A percentile compares a stretch with the other conserved stretches of the same genome.
These are phyloP conservation scores for Phataginus tricuspis DNA, from an alignment of 2,797 vertebrate species.

Conservation along the genomic window DNA sequence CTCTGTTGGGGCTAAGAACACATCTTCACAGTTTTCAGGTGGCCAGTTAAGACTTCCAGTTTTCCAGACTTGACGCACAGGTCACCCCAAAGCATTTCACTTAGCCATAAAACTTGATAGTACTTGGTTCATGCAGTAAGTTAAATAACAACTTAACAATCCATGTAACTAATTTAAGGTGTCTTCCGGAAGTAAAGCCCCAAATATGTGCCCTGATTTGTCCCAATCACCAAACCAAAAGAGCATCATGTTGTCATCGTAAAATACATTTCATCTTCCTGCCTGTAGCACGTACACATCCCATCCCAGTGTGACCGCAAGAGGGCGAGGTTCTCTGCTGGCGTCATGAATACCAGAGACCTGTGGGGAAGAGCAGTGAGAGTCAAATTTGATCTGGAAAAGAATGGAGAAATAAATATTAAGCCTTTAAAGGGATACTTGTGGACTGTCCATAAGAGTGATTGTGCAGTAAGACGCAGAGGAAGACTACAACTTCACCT, in stretches of 20 bases:
- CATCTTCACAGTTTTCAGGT: neutral
- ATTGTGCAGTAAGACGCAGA: neutral
- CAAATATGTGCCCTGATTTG: neutral
- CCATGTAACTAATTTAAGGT: slow-evolving; percentile 6
- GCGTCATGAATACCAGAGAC: neutral
- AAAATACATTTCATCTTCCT: neutral
- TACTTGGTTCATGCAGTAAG: neutral
- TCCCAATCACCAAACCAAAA: slow-evolving; percentile 52
- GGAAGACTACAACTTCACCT: neutral
- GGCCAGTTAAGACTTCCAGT: neutral
- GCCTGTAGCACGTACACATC: neutral
- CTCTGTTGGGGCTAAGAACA: neutral
- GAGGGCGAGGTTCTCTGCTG: neutral
- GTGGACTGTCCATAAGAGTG: neutral
- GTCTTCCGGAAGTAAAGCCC: neutral
- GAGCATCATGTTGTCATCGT: neutral
- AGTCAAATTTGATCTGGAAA: neutral
- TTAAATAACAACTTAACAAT: slow-evolving; percentile 53
- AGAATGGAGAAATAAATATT: neutral
- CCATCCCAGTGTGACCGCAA: neutral
- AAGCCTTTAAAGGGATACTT: neutral
- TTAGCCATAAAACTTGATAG: slow-evolving; percentile 40
- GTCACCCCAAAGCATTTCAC: slow-evolving; percentile 2
- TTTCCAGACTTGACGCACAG: neutral
- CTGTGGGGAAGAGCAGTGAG: neutral